Evolutionary conservation across 2,888 invertebrate species (phyloP).

Genomic region (Drosophila emarginata): DNA sequence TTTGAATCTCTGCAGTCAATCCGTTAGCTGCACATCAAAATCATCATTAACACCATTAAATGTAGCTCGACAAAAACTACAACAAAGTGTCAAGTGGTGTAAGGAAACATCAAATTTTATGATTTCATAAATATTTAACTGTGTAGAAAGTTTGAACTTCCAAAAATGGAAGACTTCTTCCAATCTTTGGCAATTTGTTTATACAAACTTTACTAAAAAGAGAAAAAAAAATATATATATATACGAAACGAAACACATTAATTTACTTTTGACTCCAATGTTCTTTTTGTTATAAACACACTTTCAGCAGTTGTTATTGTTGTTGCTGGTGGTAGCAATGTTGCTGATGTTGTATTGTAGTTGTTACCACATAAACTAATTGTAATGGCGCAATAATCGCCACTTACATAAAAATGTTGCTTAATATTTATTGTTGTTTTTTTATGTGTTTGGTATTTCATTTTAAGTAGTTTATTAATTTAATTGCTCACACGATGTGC

Average conservation of each 20-base stretch:
- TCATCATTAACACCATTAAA: constrained; percentile 68
- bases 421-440: constrained; percentile 57
- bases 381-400: constrained; percentile 67
- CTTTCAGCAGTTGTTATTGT: constrained; percentile 41
- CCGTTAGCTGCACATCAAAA: constrained; percentile 77
- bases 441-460: constrained; percentile 26
- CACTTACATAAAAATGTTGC: constrained; percentile 67
- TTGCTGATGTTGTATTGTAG: constrained; percentile 3
- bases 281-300: constrained; percentile 58
- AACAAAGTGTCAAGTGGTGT: constrained; percentile 73
- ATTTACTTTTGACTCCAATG: constrained; percentile 66
- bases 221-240: too few species aligned
- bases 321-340: constrained; percentile 4
- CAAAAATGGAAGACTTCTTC: constrained; percentile 13
- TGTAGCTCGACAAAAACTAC: constrained; percentile 35
- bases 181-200: constrained; percentile 47
- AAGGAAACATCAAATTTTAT: constrained; percentile 83
- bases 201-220: constrained; percentile 55
- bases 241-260: constrained; percentile 54
- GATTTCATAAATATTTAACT: constrained; percentile 81
- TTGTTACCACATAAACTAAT: constrained; percentile 51
- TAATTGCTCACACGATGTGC: constrained; percentile 23
- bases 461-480: constrained; percentile 49
- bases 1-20: constrained; percentile 57
- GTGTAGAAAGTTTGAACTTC: constrained; percentile 12